A percentile compares a stretch with the other conserved stretches of the same genome.
Conservation (phyloP, 2,113 vertebrate genomes). For the Channa maculata region DNA sequence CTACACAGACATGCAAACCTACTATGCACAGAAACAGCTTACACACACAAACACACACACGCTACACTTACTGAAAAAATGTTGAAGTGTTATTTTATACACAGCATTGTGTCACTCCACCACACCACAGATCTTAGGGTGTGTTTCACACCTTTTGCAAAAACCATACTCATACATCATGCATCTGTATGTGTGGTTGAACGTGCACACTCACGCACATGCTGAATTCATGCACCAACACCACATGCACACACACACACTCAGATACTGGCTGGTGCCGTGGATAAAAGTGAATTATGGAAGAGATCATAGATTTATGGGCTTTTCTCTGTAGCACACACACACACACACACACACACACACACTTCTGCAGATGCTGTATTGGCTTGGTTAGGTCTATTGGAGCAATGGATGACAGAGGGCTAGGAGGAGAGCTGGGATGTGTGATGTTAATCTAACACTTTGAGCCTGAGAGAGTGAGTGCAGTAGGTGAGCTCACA, state of each 20-base stretch:
- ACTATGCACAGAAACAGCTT: background rate
- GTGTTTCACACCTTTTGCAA: conserved; percentile 57
- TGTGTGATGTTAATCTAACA: conserved; percentile 67
- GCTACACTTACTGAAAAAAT: background rate
- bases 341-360: conserved; percentile 5
- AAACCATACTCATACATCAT: conserved; percentile 14
- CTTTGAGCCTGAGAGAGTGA: conserved; percentile 24
- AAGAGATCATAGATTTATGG: conserved; percentile 28
- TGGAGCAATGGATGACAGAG: conserved; percentile 24
- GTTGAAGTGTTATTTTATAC: conserved; percentile 26
- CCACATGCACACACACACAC: background rate
- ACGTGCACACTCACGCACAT: background rate
- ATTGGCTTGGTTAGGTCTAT: conserved; percentile 11
- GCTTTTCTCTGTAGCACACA: background rate
- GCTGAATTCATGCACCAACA: background rate
- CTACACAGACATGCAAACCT: background rate
- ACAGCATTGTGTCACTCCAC: conserved; percentile 8
- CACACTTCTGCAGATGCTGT: conserved; percentile 1
- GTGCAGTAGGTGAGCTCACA: conserved; percentile 36
- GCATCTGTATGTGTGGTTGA: background rate
- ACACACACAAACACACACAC: background rate
- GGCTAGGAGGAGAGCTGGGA: conserved; percentile 19
- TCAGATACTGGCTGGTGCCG: background rate
- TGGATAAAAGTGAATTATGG: conserved; percentile 47
- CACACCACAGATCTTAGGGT: conserved; percentile 14